Base-by-base conservation (phyloP, 2,113 vertebrate genomes). In the Furnarius figulus region DNA sequence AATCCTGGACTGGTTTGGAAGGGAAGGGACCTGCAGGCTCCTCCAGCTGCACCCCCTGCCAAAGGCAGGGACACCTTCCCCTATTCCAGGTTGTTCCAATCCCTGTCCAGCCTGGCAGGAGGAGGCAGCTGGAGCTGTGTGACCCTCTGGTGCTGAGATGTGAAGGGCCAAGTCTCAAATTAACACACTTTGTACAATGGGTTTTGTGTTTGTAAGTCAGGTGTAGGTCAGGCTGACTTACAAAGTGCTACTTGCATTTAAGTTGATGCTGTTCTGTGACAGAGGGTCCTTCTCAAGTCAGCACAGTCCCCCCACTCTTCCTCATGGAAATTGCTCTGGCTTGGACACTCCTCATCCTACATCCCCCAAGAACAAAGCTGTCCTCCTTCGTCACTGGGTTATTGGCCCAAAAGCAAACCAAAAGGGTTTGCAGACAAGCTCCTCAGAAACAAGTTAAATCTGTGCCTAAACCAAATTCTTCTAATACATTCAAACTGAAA, bases 51-150 rank as follows among this genome's bases (percentile, higher is more conserved):
- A 23, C 8, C 56, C 18, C 27, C 21, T 49, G n/a, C 58, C 46
- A 12, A 10, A 27, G 44, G 12, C 73, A 47, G 56, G 44, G 56
- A 47, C 56, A 30, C 19, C 33, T 58, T 3, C 40, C 40, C 5
- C 12, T 25, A 19, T 8, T 33, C 40, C 40, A 35, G 53, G 13
- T 4, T 15, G 25, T 40, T 16, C 55, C 73, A 35, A 30, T 31
- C n/a, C 73, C 55, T 0, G 0, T 37, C 73, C 73, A 75, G 5
- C 40, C 40, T 47, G 74, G 79, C 62, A 3, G 1, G 0, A 0
- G 0, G 11, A 27, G 50, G 44, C n/a, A 14, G 15, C 79, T 30
- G n/a, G 58, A 33, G 3, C 58, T 8, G 16, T 8, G 59, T 19
- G 53, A 37, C 11, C 59, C 56, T 14, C 70, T 27, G 30, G 25